Base-by-base conservation (phyloP, 2,113 vertebrate genomes). In the Eulemur rufifrons region DNA sequence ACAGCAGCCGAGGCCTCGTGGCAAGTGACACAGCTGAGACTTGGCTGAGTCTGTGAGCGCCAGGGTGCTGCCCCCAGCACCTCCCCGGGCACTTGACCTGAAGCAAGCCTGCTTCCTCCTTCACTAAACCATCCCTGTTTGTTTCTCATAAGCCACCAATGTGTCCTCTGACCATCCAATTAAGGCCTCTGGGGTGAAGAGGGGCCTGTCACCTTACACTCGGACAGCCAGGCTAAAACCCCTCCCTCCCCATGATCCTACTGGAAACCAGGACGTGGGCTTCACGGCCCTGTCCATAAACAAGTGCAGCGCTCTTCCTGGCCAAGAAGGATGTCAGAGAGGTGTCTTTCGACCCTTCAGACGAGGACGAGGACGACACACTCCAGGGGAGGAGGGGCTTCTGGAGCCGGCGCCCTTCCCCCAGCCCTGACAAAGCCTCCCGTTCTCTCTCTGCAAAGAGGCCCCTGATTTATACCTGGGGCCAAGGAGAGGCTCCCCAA, bases 131-230 rank as follows among this genome's bases (percentile, higher is more conserved):
- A 42, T 56, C 21, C 25, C 0, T 7, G 0, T 63, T 69, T 76
- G 29, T 54, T 86, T 74, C 74, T 80, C 27, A 91, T 13, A 93
- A 89, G 78, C 59, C 56, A 47, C 45, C 85, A 71, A 59, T 54
- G 50, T 94, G 78, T 32, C 77, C 89, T 73, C 73, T 94, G 89
- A 93, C 69, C 87, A 85, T 54, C 69, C 93, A 93, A 50, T 92
- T 89, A 93, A 42, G 82, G 76, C 25, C 23, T 17, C 59, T 1
- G 3, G 74, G 74, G 34, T 80, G 80, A 78, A 96, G 97, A 77
- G 37, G 54, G 77, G 91, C 5, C 83, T 54, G 86, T 81, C 71
- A 73, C 5, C 7, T 56, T 64, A 29, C 1, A 3, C 25, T 54
- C 61, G 71, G 92, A 66, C 25, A 45, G 89, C 68, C 39, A 56